A percentile compares a stretch with the other conserved stretches of the same genome.
These are phyloP conservation scores for Microplitis mediator DNA, from an alignment of 1,140 invertebrate genomes.

Conservation along the genomic window DNA sequence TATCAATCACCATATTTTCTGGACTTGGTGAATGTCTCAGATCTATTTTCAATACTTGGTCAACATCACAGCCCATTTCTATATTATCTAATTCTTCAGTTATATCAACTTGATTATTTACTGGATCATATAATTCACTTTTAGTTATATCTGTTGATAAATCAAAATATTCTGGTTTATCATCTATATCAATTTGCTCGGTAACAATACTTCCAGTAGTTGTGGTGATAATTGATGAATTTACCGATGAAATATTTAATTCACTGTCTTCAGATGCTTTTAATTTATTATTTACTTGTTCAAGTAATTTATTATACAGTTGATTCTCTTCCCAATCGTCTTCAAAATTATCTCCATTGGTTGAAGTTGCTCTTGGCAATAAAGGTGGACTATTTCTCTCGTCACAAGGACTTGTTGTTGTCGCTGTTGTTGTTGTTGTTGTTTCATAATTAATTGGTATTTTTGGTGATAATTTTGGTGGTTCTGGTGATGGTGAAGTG, in stretches of 20 bases:
- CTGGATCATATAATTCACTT: not conserved
- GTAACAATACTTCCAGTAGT: not conserved
- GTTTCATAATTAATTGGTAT: slow-evolving; percentile 26
- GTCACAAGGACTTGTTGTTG: slow-evolving; percentile 18
- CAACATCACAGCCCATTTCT: not conserved
- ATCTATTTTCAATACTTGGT: slow-evolving; percentile 12
- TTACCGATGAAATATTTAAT: not conserved
- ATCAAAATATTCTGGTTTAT: not conserved
- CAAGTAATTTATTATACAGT: not conserved
- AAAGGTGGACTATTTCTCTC: slow-evolving; percentile 41
- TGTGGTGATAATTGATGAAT: slow-evolving; percentile 16
- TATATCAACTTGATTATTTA: not conserved
- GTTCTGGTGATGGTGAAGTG: slow-evolving; percentile 34
- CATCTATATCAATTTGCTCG: slow-evolving; percentile 17
- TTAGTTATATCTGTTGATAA: not conserved
- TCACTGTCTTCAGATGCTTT: not conserved
- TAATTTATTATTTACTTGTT: not conserved
- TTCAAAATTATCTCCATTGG: slow-evolving; percentile 16
- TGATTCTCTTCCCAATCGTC: not conserved
- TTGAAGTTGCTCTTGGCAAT: slow-evolving; percentile 33
- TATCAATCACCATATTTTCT: slow-evolving; percentile 23
- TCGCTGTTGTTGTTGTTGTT: not conserved
- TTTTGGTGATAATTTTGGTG: slow-evolving; percentile 43
- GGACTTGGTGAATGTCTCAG: slow-evolving; percentile 10
- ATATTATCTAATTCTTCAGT: not conserved